Percentiles rank a stretch among this genome's conserved stretches.
phyloP scores from a whole-genome alignment of 2,113 vertebrate species.

The Erpornis zantholeuca region DNA sequence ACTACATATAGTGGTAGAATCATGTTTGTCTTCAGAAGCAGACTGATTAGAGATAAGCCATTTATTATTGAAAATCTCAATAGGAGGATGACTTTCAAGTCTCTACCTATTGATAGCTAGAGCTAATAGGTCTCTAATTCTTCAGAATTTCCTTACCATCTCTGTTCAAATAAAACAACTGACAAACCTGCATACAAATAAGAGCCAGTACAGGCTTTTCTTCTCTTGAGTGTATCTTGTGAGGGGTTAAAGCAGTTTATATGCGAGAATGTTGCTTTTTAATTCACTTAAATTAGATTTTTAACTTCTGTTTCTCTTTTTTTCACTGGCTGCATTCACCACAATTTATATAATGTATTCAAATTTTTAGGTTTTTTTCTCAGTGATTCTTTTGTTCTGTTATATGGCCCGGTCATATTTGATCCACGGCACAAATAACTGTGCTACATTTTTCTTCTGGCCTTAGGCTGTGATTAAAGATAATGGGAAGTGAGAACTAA shows the following conservation, averaged over 20 bases:
- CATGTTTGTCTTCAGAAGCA: background rate
- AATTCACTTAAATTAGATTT: background rate
- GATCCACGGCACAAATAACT: background rate
- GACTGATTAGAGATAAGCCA: background rate
- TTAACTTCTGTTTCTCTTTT: background rate
- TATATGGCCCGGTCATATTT: background rate
- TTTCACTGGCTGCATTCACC: background rate
- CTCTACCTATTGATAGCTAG: background rate
- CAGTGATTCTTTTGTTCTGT: background rate
- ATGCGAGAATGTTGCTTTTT: background rate
- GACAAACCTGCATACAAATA: background rate
- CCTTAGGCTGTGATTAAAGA: background rate
- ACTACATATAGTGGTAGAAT: background rate
- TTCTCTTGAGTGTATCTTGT: background rate
- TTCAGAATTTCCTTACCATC: background rate
- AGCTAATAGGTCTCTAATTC: background rate
- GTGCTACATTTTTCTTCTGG: background rate
- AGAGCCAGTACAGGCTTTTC: background rate
- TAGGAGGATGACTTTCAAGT: background rate
- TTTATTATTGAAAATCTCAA: background rate
- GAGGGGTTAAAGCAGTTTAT: background rate
- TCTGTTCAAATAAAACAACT: background rate
- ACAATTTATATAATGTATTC: background rate
- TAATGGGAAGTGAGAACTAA: background rate
- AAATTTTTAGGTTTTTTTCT: background rate